Conservation (phyloP, 1,140 invertebrate genomes). For the Leptopilina clavipes region DNA sequence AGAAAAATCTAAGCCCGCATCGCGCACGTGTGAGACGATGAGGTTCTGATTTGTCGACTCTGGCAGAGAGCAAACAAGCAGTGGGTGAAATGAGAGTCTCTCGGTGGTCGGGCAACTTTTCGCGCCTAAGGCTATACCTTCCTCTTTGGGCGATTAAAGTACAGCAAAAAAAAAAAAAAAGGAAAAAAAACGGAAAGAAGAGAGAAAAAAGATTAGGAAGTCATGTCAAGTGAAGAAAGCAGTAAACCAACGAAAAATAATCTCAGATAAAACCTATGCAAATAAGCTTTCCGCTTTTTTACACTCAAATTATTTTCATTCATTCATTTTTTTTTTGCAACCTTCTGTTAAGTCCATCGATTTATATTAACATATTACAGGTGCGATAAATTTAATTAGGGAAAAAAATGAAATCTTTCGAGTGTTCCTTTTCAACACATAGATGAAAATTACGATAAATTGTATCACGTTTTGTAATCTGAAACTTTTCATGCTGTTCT, state of each 20-base stretch:
- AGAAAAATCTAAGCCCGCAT: conserved; percentile 33
- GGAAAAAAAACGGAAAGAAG: no score
- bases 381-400: no score
- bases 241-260: neutral
- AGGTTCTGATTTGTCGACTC: conserved; percentile 32
- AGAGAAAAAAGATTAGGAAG: no score
- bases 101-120: conserved; percentile 19
- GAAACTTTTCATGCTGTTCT: conserved; percentile 1
- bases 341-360: no score
- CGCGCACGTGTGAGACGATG: conserved; percentile 32
- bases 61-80: conserved; percentile 2
- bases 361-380: no score
- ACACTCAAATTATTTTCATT: no score
- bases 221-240: neutral
- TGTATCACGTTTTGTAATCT: conserved; percentile 16
- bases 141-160: conserved; percentile 20
- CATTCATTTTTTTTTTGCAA: no score
- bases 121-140: conserved; percentile 27
- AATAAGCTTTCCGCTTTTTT: neutral
- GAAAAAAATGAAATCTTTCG: neutral
- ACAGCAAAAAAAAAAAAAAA: neutral
- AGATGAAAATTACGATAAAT: conserved; percentile 20
- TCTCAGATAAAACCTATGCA: neutral
- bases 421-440: neutral
- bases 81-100: conserved; percentile 32